Base-by-base conservation (phyloP, 2,888 invertebrate species). In the Tanypteryx hageni region DNA sequence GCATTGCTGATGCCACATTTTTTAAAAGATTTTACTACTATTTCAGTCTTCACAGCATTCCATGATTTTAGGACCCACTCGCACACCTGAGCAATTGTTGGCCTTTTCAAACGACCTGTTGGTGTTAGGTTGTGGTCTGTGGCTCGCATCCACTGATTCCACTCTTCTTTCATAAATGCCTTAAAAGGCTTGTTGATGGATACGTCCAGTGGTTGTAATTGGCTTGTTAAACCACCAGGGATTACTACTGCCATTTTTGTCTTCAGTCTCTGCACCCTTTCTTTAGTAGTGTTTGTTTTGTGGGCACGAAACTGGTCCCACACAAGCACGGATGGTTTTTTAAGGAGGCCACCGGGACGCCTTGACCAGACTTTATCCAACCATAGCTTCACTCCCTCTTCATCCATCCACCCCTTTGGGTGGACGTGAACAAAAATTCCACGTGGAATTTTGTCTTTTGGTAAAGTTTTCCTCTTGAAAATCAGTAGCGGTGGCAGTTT, bases 181-280 rank as follows among this genome's bases (percentile, higher is more conserved):
- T 93, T 93, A 56, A 93, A 93, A 22, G 92, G 59, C 44, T 92
- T 92, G 82, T 93, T 93, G 22, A 93, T 92, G 0, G 61, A 92
- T 44, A 92, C 92, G 91, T 93, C 93, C 5, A 93, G 91, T 14
- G 93, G 93, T 91, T 93, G 93, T n/a, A 93, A 59, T 68, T 92
- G 27, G 61, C 84, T 92, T 22, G 93, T 93, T 31, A 93, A 64
- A 14, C 93, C 93, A 82, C 92, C 93, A 27, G 92, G 93, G 56
- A 93, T 93, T 8, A 93, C 92, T n/a, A 81, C 86, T n/a, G n/a
- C n/a, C 16, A 93, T 57, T 56, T 93, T 59, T 11, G 92, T 93
- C 58, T 91, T 31, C 44, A 61, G 44, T 68, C 58, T 58, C 44
- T 22, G 92, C 83, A 58, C n/a, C 31, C 22, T 83, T 68, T 58